Evolutionary conservation across 2,113 vertebrate species (phyloP), one percentile per base, ranked within the genome.

Genomic region (Ammodytes dubius): DNA sequence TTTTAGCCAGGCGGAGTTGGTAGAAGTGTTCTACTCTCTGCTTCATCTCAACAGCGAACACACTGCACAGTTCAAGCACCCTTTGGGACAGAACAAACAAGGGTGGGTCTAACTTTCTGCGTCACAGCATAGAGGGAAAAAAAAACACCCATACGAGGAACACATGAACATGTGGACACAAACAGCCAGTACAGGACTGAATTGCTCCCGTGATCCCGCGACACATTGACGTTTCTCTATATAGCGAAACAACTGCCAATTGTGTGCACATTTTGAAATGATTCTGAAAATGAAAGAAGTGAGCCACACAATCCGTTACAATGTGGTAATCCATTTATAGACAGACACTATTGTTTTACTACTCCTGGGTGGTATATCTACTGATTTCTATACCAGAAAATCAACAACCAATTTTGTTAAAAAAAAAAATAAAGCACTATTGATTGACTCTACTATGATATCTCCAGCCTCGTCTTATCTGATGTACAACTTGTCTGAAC

Each of bases 61-160:
- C 52, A 66, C 73, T 77, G 61, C 13, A 42, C 74, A 84, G 82
- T 82, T 87, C 73, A 87, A 79, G 59, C 71, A 82, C 73, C 84
- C 49, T 70, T 70, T 50, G 27, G 54, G 52, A 67, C 19, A 77
- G 43, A 87, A 67, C 74, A 90, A 91, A 90, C 82, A 77, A 60
- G 65, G 71, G 68, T 50, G 68, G 60, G 27, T 60, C 58, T 52
- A 7, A 39, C 49, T 40, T 54, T 73, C 68, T 80, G 79, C 72
- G 52, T 85, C 76, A 87, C 54, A 61, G 19, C 67, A 56, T 8
- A 74, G 35, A 2, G 12, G 12, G 59, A 75, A 70, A 64, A 65
- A 71, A 37, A 27, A 14, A 63, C 13, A 1, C 27, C 19, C 4
- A 2, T 27, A 27, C 1, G 39, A 78, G 4, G 9, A 15, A 73